phyloP scores from a whole-genome alignment of 2,888 invertebrate species.

The Phengaris alcon region DNA sequence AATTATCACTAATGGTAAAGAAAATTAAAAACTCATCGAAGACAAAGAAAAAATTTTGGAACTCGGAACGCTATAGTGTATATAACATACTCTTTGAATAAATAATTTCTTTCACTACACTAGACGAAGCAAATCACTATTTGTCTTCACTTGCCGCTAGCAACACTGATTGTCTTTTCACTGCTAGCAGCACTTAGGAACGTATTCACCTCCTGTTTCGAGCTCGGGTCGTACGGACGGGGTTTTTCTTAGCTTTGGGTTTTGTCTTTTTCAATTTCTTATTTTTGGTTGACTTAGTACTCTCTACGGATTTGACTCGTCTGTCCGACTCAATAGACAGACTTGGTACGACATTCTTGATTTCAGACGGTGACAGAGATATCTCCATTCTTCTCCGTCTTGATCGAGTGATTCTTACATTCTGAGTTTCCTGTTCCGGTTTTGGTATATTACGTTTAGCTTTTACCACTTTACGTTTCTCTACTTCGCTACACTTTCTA shows the following conservation, averaged over 20 bases:
- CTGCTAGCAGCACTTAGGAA: conserved; percentile 29
- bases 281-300: conserved; percentile 49
- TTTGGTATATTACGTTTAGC: conserved; percentile 48
- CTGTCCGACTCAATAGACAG: conserved; percentile 66
- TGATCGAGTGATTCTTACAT: conserved; percentile 64
- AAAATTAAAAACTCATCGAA: conserved; percentile 73
- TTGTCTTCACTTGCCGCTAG: conserved; percentile 42
- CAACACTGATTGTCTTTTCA: not conserved
- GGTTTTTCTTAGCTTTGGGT: conserved; percentile 52
- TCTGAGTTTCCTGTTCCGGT: conserved; percentile 45
- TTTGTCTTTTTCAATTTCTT: conserved; percentile 39
- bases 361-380: conserved; percentile 64
- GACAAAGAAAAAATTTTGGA: conserved; percentile 45
- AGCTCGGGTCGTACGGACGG: conserved; percentile 52
- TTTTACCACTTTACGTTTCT: conserved; percentile 51
- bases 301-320: conserved; percentile 56
- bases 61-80: conserved; percentile 42
- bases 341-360: conserved; percentile 51
- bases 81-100: conserved; percentile 56
- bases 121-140: conserved; percentile 61
- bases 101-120: conserved; percentile 48
- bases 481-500: conserved; percentile 44
- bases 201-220: conserved; percentile 58
- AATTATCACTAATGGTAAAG: conserved; percentile 72
- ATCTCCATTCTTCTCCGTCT: conserved; percentile 59